Conservation (phyloP, 1,140 invertebrate species). For the Drosophila saltans region DNA sequence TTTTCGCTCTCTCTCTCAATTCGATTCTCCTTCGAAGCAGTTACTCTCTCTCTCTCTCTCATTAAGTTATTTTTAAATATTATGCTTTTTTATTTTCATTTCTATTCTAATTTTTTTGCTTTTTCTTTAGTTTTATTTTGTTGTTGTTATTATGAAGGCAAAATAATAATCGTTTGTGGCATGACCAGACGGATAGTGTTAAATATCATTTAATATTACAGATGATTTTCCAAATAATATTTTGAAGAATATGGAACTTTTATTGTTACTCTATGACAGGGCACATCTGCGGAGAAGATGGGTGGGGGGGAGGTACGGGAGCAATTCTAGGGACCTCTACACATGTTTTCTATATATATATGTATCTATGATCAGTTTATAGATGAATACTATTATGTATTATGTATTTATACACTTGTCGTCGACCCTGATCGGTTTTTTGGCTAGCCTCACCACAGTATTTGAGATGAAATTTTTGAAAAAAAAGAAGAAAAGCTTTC, state of each 20-base stretch:
- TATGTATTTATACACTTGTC: slow-evolving; percentile 47
- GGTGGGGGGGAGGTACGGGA: not conserved
- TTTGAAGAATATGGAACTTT: slow-evolving; percentile 42
- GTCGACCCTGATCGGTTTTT: slow-evolving; percentile 71
- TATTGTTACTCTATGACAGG: not conserved
- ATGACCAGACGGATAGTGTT: slow-evolving; percentile 77
- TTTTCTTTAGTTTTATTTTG: slow-evolving; percentile 30
- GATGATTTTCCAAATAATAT: slow-evolving; percentile 76
- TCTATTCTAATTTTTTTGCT: slow-evolving; percentile 38
- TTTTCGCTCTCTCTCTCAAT: slow-evolving; percentile 38
- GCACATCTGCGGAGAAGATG: too few species aligned
- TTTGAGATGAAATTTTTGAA: slow-evolving; percentile 40
- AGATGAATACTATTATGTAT: slow-evolving; percentile 12
- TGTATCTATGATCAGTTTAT: too few species aligned
- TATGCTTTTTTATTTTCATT: slow-evolving; percentile 31
- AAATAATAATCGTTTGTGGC: slow-evolving; percentile 81
- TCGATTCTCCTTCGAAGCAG: slow-evolving; percentile 23
- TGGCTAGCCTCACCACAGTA: slow-evolving; percentile 54
- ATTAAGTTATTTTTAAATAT: slow-evolving; percentile 46
- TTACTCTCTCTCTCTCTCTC: slow-evolving; percentile 21
- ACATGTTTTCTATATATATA: slow-evolving; percentile 11
- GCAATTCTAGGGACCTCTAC: slow-evolving; percentile 10
- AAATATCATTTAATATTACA: slow-evolving; percentile 79
- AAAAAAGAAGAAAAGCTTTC: not conserved
- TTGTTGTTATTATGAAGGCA: slow-evolving; percentile 52